A percentile compares a stretch with the other conserved stretches of the same genome.
These are phyloP conservation scores for Diplodus sargus DNA, from an alignment of 2,797 vertebrate species.

Conservation along the genomic window DNA sequence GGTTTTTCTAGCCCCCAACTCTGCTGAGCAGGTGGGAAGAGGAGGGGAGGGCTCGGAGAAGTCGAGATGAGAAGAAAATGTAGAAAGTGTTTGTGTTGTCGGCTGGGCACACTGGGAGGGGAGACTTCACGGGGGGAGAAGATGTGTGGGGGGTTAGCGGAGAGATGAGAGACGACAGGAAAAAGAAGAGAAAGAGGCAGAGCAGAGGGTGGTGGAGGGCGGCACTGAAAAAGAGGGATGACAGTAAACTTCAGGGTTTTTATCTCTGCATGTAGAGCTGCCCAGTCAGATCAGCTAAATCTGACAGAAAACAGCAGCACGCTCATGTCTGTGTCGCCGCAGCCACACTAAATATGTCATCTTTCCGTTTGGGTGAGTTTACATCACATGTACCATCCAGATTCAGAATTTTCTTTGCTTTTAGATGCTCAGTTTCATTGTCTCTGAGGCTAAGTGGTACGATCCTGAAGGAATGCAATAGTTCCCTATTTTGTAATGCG, in stretches of 20 bases:
- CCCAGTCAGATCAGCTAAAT: slow-evolving; percentile 20
- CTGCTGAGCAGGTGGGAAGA: slow-evolving; percentile 48
- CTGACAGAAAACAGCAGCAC: slow-evolving; percentile 4
- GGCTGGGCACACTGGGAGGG: slow-evolving; percentile 26
- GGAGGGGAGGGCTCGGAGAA: slow-evolving; percentile 31
- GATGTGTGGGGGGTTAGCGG: slow-evolving; percentile 25
- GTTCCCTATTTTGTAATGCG: neutral
- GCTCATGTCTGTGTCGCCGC: slow-evolving; percentile 6
- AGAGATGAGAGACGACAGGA: slow-evolving; percentile 45
- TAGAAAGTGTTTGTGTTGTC: slow-evolving; percentile 50
- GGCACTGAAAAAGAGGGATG: slow-evolving; percentile 24
- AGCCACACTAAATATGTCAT: slow-evolving; percentile 2
- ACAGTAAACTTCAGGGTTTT: slow-evolving; percentile 41
- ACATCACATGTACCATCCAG: slow-evolving; percentile 7
- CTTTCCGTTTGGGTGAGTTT: neutral
- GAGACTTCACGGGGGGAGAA: slow-evolving; percentile 32
- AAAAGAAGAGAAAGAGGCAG: slow-evolving; percentile 21
- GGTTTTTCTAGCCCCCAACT: slow-evolving; percentile 36
- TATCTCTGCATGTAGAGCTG: slow-evolving; percentile 32
- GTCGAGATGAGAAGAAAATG: slow-evolving; percentile 32
- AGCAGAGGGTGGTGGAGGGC: slow-evolving; percentile 26
- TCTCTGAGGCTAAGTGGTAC: neutral
- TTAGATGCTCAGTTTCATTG: neutral
- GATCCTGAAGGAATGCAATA: neutral
- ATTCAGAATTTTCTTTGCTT: neutral